Evolutionary conservation across 1,140 invertebrate genomes (phyloP).

Genomic region (Drosophila busckii): DNA sequence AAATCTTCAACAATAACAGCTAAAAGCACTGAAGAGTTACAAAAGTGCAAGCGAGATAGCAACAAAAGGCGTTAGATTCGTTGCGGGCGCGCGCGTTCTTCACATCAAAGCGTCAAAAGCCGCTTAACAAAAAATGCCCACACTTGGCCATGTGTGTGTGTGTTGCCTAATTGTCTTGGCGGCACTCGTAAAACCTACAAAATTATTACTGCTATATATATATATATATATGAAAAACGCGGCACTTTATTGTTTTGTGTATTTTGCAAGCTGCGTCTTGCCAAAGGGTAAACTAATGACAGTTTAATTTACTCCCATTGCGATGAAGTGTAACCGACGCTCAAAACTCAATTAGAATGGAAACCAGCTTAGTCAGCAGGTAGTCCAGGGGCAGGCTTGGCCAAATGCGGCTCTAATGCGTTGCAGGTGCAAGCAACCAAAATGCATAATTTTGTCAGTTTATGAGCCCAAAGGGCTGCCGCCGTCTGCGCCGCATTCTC

Average conservation of each 20-base stretch:
- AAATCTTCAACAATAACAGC: slow-evolving; percentile 46
- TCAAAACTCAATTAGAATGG: slow-evolving; percentile 75
- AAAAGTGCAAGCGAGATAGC: slow-evolving; percentile 60
- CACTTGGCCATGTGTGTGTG: slow-evolving; percentile 44
- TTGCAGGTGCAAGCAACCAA: slow-evolving; percentile 61
- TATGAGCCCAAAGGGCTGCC: slow-evolving; percentile 42
- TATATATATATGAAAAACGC: slow-evolving; percentile 45
- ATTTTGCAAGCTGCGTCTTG: too few species aligned
- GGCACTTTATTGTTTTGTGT: slow-evolving; percentile 53
- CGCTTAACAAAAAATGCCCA: slow-evolving; percentile 75
- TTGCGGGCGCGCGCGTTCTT: slow-evolving; percentile 61
- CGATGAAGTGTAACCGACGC: slow-evolving; percentile 73
- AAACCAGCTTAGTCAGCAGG: too few species aligned
- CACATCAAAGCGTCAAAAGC: slow-evolving; percentile 69
- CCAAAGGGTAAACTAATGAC: slow-evolving; percentile 76
- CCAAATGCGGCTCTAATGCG: slow-evolving; percentile 61
- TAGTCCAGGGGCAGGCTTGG: slow-evolving; percentile 24
- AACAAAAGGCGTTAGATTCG: slow-evolving; percentile 72
- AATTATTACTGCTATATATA: slow-evolving; percentile 65
- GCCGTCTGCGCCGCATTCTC: slow-evolving; percentile 29
- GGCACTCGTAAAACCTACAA: slow-evolving; percentile 75
- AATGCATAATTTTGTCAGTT: slow-evolving; percentile 69
- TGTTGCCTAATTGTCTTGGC: slow-evolving; percentile 71
- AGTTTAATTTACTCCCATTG: slow-evolving; percentile 76
- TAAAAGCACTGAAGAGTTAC: slow-evolving; percentile 11